Conservation (phyloP, 23 tunicate species). For the Botrylloides violaceus region DNA sequence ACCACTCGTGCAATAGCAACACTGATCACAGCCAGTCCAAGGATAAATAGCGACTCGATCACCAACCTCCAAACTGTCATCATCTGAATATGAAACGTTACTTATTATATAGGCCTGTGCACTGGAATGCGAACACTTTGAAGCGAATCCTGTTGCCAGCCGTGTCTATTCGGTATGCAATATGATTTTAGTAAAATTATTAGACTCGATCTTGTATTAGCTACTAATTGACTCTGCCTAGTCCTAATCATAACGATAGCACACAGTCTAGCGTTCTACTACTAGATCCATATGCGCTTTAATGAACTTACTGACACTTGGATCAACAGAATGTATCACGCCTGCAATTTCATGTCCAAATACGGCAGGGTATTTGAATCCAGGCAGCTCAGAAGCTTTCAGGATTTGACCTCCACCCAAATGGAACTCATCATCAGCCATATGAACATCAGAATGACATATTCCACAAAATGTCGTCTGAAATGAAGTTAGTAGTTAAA, state of each 20-base stretch:
- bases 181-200: no score
- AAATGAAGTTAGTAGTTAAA: no score
- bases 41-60: constrained; percentile 54
- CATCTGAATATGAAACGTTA: constrained; percentile 10
- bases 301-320: background rate
- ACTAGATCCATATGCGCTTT: background rate
- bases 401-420: constrained; percentile 23
- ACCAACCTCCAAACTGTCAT: constrained; percentile 30
- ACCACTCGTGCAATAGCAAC: constrained; percentile 32
- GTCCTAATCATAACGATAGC: background rate
- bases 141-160: no score
- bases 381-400: constrained; percentile 9
- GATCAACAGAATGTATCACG: constrained; percentile 44
- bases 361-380: constrained; percentile 35
- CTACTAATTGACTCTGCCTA: no score
- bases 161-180: no score
- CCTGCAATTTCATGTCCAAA: constrained; percentile 86
- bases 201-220: no score
- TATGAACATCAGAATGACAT: constrained; percentile 79
- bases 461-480: constrained; percentile 63
- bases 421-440: constrained; percentile 38
- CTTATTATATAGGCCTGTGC: no score
- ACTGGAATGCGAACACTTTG: no score
- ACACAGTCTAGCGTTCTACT: background rate
- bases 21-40: constrained; percentile 61